phyloP scores from a whole-genome alignment of 2,888 invertebrate genomes.

The Dryomyza anilis region DNA sequence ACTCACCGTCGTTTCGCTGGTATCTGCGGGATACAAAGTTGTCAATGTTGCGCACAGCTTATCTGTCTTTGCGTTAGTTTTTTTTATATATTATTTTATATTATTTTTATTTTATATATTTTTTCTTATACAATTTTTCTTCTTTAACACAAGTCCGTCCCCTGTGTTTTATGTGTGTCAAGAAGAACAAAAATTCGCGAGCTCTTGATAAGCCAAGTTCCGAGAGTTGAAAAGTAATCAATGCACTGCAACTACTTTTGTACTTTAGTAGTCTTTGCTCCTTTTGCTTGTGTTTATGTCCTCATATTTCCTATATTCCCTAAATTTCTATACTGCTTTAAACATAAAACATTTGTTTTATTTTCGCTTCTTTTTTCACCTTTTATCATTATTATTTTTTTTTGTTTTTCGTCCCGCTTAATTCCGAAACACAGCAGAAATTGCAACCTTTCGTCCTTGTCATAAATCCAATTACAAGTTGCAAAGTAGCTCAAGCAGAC shows the following conservation, averaged over 20 bases:
- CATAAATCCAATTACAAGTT: slow-evolving; percentile 51
- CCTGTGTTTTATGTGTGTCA: no score
- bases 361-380: neutral
- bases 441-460: slow-evolving; percentile 25
- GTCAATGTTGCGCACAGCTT: slow-evolving; percentile 8
- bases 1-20: neutral
- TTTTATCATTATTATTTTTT: no score
- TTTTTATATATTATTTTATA: neutral
- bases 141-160: no score
- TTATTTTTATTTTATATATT: neutral
- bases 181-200: no score
- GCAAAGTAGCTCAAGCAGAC: slow-evolving; percentile 31
- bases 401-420: neutral
- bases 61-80: slow-evolving; percentile 10
- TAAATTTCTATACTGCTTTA: no score
- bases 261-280: no score
- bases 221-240: no score
- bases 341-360: neutral
- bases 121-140: neutral
- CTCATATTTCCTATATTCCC: no score
- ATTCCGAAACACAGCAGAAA: neutral
- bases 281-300: no score
- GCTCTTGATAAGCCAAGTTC: no score
- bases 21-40: slow-evolving; percentile 12
- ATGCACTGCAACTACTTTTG: no score